These are phyloP conservation scores for Caenorhabditis macrosperma DNA, from an alignment of 2,888 invertebrate species.

Conservation along the genomic window DNA sequence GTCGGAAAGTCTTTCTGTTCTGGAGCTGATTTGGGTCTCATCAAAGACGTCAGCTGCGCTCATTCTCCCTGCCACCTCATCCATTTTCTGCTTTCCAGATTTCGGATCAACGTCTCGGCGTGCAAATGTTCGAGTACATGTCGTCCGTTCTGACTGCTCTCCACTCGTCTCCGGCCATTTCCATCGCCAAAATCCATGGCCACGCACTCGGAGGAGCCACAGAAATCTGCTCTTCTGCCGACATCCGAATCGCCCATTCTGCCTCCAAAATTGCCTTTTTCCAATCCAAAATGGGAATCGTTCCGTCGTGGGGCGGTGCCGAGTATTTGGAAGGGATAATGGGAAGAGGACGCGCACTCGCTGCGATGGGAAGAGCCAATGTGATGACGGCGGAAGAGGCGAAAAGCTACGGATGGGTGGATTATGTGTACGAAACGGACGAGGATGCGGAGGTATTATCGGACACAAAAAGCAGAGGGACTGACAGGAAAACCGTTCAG, in stretches of 20 bases:
- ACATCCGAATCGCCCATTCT: slow-evolving; percentile 63
- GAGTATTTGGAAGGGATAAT: slow-evolving; percentile 58
- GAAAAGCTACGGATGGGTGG: slow-evolving; percentile 56
- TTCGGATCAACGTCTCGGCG: slow-evolving; percentile 50
- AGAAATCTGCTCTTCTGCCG: slow-evolving; percentile 62
- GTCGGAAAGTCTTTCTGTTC: slow-evolving; percentile 63
- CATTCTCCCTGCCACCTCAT: neutral
- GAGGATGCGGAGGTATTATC: slow-evolving; percentile 60
- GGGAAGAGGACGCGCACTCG: slow-evolving; percentile 49
- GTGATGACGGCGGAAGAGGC: slow-evolving; percentile 59
- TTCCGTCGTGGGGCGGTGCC: slow-evolving; percentile 69
- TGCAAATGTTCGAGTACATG: slow-evolving; percentile 64
- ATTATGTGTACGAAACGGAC: slow-evolving; percentile 57
- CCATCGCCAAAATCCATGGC: slow-evolving; percentile 63
- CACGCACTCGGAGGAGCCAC: slow-evolving; percentile 68
- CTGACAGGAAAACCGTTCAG: slow-evolving; percentile 19
- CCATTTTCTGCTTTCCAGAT: slow-evolving; percentile 35
- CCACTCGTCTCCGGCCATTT: slow-evolving; percentile 43
- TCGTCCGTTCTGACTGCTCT: slow-evolving; percentile 47
- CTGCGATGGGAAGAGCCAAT: slow-evolving; percentile 52
- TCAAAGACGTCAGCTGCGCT: slow-evolving; percentile 51
- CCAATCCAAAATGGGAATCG: slow-evolving; percentile 65
- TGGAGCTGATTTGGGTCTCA: slow-evolving; percentile 65
- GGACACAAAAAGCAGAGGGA: neutral
- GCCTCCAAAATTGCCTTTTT: slow-evolving; percentile 64